phyloP scores from a whole-genome alignment of 2,888 invertebrate species.

The Ypsolopha scabrella region DNA sequence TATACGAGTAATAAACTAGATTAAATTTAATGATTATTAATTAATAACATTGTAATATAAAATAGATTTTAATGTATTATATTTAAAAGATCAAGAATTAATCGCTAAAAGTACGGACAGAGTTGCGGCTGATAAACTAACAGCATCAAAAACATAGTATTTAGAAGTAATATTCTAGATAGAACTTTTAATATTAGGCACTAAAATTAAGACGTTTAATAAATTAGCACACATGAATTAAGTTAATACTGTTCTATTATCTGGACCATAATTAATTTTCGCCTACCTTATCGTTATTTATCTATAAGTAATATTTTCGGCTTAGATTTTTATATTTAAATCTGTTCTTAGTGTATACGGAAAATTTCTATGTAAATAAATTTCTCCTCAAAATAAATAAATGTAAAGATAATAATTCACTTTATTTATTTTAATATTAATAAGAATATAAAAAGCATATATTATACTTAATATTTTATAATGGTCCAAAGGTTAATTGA shows the following conservation, averaged over 20 bases:
- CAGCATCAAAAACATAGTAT: constrained; percentile 24
- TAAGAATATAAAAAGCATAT: not conserved
- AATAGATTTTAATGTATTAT: constrained; percentile 52
- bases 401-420: constrained; percentile 33
- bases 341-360: constrained; percentile 34
- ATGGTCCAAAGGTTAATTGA: not conserved
- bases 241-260: constrained; percentile 25
- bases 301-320: constrained; percentile 26
- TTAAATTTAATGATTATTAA: constrained; percentile 44
- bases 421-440: not conserved
- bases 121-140: constrained; percentile 24
- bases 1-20: constrained; percentile 32
- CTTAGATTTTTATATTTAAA: constrained; percentile 28
- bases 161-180: constrained; percentile 26
- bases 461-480: not conserved
- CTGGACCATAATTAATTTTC: constrained; percentile 33
- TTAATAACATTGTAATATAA: constrained; percentile 47
- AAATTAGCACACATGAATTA: constrained; percentile 30
- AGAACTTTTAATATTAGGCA: constrained; percentile 30
- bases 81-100: constrained; percentile 27
- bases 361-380: constrained; percentile 53
- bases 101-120: constrained; percentile 31
- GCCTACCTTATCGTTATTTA: constrained; percentile 20
- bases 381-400: constrained; percentile 50
- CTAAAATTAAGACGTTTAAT: constrained; percentile 45